phyloP scores from a whole-genome alignment of 1,140 invertebrate genomes.

The Drosophila repleta region DNA sequence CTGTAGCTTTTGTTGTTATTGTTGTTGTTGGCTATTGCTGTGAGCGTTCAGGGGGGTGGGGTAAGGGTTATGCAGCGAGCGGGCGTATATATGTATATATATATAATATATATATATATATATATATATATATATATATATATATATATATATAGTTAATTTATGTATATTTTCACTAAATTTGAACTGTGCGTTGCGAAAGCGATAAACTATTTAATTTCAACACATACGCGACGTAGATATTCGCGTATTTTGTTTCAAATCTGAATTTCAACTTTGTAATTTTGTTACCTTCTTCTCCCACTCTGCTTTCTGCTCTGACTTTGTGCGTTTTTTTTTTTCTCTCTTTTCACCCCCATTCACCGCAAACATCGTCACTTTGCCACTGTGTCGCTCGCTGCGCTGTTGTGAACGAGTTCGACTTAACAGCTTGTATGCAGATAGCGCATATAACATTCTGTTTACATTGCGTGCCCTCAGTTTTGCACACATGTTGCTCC shows the following conservation, averaged over 20 bases:
- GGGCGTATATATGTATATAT: not conserved
- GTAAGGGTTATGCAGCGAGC: not conserved
- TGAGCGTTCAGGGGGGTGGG: slow-evolving; percentile 6
- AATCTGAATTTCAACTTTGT: slow-evolving; percentile 6
- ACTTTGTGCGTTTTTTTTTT: slow-evolving; percentile 39
- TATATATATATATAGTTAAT: too few relatives aligned
- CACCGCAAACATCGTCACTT: slow-evolving; percentile 18
- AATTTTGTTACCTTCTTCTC: slow-evolving; percentile 31
- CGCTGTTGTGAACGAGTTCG: slow-evolving; percentile 9
- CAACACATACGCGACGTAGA: slow-evolving; percentile 6
- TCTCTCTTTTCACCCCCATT: slow-evolving; percentile 34
- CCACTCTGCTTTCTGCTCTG: slow-evolving; percentile 25
- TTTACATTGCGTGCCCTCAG: not conserved
- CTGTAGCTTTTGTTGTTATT: slow-evolving; percentile 11
- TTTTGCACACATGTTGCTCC: slow-evolving; percentile 1
- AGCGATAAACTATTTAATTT: not conserved
- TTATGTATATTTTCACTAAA: slow-evolving; percentile 13
- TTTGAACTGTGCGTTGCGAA: not conserved
- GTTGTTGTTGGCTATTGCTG: slow-evolving; percentile 15
- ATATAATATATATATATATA: too few relatives aligned
- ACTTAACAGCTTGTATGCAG: slow-evolving; percentile 5
- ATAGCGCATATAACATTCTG: slow-evolving; percentile 11
- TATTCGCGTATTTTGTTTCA: not conserved
- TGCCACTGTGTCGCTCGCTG: slow-evolving; percentile 12
- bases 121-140: too few relatives aligned